phyloP scores from a whole-genome alignment of 2,113 vertebrate species.

The Elgaria multicarinata region DNA sequence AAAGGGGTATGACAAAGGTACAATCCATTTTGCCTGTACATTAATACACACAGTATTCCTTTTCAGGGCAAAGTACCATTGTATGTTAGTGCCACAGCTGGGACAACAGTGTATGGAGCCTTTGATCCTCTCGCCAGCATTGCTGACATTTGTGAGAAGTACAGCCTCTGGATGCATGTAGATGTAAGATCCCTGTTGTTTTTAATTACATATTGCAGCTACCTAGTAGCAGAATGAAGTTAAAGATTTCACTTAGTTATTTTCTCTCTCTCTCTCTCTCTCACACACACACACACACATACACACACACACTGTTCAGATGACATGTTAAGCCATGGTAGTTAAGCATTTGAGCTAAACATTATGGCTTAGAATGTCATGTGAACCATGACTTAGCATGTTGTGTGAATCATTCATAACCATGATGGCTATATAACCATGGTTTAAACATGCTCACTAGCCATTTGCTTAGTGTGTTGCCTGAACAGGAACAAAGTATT shows the following conservation, averaged over 20 bases:
- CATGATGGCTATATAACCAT: too few species aligned
- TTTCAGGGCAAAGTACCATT: conserved; percentile 73
- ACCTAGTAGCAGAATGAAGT: neutral
- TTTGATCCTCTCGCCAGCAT: conserved; percentile 74
- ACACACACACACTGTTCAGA: neutral
- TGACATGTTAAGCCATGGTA: too few species aligned
- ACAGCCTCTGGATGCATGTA: conserved; percentile 76
- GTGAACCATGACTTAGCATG: too few species aligned
- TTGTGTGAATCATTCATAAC: too few species aligned
- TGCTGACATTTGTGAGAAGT: conserved; percentile 69
- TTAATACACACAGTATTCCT: neutral
- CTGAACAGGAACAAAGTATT: too few species aligned
- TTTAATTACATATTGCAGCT: neutral
- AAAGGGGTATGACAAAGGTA: neutral
- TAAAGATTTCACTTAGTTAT: neutral
- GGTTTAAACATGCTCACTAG: too few species aligned
- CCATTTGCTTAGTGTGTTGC: too few species aligned
- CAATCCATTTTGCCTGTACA: neutral
- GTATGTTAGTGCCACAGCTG: conserved; percentile 75
- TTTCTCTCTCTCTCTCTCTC: too few species aligned
- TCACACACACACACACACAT: neutral
- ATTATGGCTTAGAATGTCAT: too few species aligned
- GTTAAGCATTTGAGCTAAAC: too few species aligned
- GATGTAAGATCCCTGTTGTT: conserved; percentile 37
- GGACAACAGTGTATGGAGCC: conserved; percentile 75